Evolutionary conservation across 2,888 invertebrate species (phyloP), one percentile per base, ranked within the genome.

Genomic region (Malthinus seriepunctatus): DNA sequence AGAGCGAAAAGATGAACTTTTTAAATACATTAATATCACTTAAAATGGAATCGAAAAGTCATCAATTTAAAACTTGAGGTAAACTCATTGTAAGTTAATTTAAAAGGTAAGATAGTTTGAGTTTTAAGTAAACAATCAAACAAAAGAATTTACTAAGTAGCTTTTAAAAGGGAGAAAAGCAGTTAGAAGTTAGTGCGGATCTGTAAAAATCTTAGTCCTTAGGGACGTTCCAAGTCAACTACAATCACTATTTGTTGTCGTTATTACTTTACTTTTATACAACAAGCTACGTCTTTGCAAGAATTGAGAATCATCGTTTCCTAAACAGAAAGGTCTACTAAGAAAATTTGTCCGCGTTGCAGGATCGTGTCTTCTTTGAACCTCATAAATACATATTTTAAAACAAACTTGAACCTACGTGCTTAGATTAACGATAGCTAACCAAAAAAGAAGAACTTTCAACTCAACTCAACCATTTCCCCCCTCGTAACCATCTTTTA

Each of bases 381-480:
- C 59, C 56, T 60, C 56, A 63, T 63, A 63, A 63, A 63, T 60
- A 63, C 57, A 60, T 60, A 63, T 63, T 63, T 63, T 63, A 56
- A 60, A 63, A 59, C 62, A 63, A 59, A 63, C 62, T 60, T 63
- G 55, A 63, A 60, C 56, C 51, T 46, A 59, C 62, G 62, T 63
- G 62, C 55, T 49, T 53, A 54, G 59, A 52, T 63, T 63, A 60
- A 44, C 50, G 52, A 63, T 63, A 56, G 46, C 56, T 51, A 54
- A 54, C 33, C 15, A 39, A 32, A 11, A 50, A 48, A 39, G 23
- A 54, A 35, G 37, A 47, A 2, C 5, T 23, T 23, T 23, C 2
- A 23, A 2, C 5, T 5, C 23, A 23, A 2, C 5, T 5, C 2
- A 23, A 2, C 23, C 3, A 3, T 23, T 5, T 23, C 23, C 23